Evolutionary conservation across 2,888 invertebrate species (phyloP), one percentile per base, ranked within the genome.

Genomic region (Mimas tiliae): DNA sequence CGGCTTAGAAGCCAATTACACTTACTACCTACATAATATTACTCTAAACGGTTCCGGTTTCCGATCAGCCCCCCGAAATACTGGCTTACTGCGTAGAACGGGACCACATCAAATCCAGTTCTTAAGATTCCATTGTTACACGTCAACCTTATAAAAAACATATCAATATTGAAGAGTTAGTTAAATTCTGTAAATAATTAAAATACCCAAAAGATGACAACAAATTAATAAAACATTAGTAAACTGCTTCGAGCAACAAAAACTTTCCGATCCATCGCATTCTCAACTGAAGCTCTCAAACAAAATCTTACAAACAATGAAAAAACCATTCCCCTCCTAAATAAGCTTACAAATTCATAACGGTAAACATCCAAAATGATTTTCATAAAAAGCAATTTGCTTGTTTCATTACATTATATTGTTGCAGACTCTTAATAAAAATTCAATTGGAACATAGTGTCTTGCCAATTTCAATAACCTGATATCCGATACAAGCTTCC

Each of bases 401-500:
- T 33, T 58, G 12, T 42, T 16, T 12, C 58, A 38, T 58, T 58
- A 38, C 42, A 58, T 63, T n/a, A 48, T 27, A 63, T 47, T 47
- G n/a, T 33, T 16, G 45, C 27, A 45, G 11, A 51, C 51, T 34
- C n/a, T 34, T 47, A 63, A 47, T 48, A 63, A 63, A 62, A 33
- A 63, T n/a, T 45, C 45, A 47, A 47, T 55, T 65, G 33, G 8
- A 53, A 42, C 62, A 48, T 52, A 67, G 63, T 50, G 58, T 58
- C 58, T 58, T 55, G 62, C 65, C 69, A 67, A 69, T 70, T 55
- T 67, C 50, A 62, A 65, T 65, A 65, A 63, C 66, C 50, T 68
- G 70, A 69, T 67, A 69, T 64, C 65, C 62, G 69, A 69, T 70
- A 70, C 64, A 52, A 19, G 65, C 50, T 55, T 48, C 45, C 58